These are phyloP conservation scores for Eledona agricola DNA, from an alignment of 2,888 invertebrate genomes.

Conservation along the genomic window DNA sequence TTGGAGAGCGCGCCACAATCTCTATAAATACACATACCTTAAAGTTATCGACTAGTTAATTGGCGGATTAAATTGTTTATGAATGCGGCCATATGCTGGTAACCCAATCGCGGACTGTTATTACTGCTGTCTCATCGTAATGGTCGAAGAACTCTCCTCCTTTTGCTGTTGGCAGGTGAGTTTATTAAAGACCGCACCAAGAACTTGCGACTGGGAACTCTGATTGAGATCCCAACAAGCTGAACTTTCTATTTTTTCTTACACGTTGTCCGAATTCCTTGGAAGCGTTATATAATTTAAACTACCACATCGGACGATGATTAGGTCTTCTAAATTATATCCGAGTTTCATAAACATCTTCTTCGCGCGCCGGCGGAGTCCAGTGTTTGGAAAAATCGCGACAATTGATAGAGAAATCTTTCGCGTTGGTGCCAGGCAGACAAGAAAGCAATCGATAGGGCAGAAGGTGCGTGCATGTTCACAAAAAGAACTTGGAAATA, in stretches of 20 bases:
- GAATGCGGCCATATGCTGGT: slow-evolving; percentile 53
- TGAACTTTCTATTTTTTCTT: too few species aligned
- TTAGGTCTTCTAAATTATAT: too few species aligned
- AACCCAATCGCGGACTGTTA: slow-evolving; percentile 51
- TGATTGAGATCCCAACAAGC: too few species aligned
- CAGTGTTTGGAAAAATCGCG: slow-evolving; percentile 6
- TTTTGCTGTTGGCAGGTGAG: slow-evolving; percentile 27
- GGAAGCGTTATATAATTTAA: too few species aligned
- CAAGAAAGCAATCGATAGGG: slow-evolving; percentile 20
- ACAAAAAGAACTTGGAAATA: slow-evolving; percentile 34
- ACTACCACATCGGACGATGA: too few species aligned
- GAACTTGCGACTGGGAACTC: too few species aligned
- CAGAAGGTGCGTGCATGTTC: slow-evolving; percentile 31
- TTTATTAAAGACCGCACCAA: slow-evolving; percentile 13
- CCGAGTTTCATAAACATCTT: too few species aligned
- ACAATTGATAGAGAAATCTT: slow-evolving; percentile 33
- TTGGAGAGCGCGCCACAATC: slow-evolving; percentile 48
- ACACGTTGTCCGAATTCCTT: too few species aligned
- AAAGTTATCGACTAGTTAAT: slow-evolving; percentile 55
- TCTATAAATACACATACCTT: slow-evolving; percentile 53
- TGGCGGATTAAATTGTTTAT: slow-evolving; percentile 57
- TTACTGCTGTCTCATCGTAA: slow-evolving; percentile 37
- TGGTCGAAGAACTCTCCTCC: slow-evolving; percentile 27
- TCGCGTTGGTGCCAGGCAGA: slow-evolving; percentile 22
- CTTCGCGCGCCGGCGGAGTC: too few species aligned